Percentiles rank a stretch among this genome's conserved stretches.
These are phyloP conservation scores for Cryptotermes secundus DNA, from an alignment of 1,140 invertebrate species.

Conservation along the genomic window DNA sequence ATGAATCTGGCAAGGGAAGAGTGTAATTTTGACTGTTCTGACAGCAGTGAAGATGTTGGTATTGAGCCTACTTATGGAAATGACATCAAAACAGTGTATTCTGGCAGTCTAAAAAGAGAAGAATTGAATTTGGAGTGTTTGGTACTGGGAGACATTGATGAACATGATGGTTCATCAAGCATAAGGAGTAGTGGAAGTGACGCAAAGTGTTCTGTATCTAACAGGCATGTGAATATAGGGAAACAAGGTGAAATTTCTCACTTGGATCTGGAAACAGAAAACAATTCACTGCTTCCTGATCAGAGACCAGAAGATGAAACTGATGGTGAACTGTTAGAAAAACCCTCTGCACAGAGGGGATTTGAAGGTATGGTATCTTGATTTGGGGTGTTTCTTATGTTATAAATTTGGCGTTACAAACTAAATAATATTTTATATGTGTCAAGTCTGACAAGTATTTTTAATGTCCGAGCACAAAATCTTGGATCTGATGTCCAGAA, in stretches of 20 bases:
- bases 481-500: too few species aligned
- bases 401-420: too few species aligned
- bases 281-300: too few species aligned
- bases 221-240: neutral
- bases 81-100: neutral
- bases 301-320: too few species aligned
- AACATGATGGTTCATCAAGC: neutral
- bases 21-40: neutral
- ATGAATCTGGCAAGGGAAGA: slow-evolving; percentile 1
- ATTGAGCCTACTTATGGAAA: neutral
- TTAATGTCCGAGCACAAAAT: too few species aligned
- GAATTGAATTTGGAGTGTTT: neutral
- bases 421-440: too few species aligned
- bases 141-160: neutral
- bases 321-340: too few species aligned
- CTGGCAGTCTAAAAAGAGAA: neutral
- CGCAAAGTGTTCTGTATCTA: neutral
- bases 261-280: too few species aligned
- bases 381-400: too few species aligned
- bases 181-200: neutral
- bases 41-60: neutral
- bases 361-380: too few species aligned
- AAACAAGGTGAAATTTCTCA: neutral
- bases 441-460: too few species aligned
- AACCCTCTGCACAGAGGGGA: too few species aligned